Conservation (phyloP, 2,888 invertebrate genomes). For the Drosophila lacicola region DNA sequence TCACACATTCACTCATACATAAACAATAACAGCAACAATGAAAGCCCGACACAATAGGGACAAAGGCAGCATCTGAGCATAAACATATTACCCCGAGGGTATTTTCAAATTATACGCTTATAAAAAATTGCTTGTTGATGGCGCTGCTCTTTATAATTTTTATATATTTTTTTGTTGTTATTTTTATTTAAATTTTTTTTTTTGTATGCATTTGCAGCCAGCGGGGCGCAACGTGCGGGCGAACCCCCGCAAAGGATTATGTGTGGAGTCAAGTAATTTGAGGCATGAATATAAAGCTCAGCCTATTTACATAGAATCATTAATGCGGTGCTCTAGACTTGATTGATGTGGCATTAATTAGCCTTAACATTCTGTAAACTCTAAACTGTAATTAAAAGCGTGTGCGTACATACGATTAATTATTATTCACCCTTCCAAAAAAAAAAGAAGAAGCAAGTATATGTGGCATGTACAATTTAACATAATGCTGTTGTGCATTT, state of each 20-base stretch:
- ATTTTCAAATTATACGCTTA: conserved; percentile 59
- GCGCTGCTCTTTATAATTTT: conserved; percentile 4
- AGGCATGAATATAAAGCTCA: conserved; percentile 36
- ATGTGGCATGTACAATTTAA: neutral
- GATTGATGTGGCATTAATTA: conserved; percentile 66
- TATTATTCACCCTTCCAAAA: neutral
- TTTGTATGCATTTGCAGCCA: neutral
- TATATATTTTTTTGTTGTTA: conserved; percentile 8
- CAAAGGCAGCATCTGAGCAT: conserved; percentile 40
- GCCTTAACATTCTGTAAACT: conserved; percentile 13
- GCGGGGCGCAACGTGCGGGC: conserved; percentile 14
- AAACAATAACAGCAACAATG: conserved; percentile 15
- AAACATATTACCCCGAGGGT: conserved; percentile 66
- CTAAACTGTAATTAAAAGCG: conserved; percentile 4
- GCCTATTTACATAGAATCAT: conserved; percentile 22
- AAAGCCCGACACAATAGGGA: conserved; percentile 22
- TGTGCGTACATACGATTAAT: conserved; percentile 17
- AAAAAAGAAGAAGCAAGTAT: neutral
- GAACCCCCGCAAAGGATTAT: conserved; percentile 44
- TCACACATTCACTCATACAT: conserved; percentile 4
- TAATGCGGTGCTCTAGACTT: conserved; percentile 20
- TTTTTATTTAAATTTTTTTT: neutral
- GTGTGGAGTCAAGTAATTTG: conserved; percentile 46
- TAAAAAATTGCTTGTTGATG: conserved; percentile 44
- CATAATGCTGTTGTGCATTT: conserved; percentile 1